Percentiles rank a stretch among this genome's conserved stretches.
These are phyloP conservation scores for Chlorospingus flavigularis DNA, from an alignment of 2,797 vertebrate species.

Conservation along the genomic window DNA sequence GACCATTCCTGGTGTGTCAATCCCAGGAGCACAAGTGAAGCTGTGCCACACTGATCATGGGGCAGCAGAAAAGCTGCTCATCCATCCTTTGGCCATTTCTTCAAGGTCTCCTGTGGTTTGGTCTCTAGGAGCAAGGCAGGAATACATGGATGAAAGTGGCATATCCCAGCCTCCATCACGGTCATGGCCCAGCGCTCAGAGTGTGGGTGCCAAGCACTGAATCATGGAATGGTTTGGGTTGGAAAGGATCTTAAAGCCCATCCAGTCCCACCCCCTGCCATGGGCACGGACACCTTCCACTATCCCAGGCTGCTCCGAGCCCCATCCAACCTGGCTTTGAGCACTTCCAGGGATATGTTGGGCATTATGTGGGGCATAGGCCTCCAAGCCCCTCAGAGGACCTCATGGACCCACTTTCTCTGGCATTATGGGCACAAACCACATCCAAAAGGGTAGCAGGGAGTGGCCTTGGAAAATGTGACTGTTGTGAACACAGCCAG, in stretches of 20 bases:
- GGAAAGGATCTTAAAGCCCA: neutral
- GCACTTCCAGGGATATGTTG: neutral
- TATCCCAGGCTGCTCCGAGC: neutral
- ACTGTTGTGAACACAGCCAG: neutral
- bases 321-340: neutral
- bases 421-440: neutral
- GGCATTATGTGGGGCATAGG: neutral
- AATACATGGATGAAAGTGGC: neutral
- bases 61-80: neutral
- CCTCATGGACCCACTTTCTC: neutral
- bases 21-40: neutral
- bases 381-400: neutral
- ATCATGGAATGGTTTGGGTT: neutral
- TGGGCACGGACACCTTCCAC: neutral
- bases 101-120: neutral
- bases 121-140: neutral
- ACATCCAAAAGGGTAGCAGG: neutral
- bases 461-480: neutral
- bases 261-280: neutral
- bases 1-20: neutral
- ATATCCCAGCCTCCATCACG: neutral
- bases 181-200: fast-evolving
- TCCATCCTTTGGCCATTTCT: neutral
- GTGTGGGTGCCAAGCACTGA: neutral
- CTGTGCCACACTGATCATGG: fast-evolving